Percentiles rank a stretch among this genome's conserved stretches.
These are phyloP conservation scores for Plectrocnemia conspersa DNA, from an alignment of 1,140 invertebrate species.

Conservation along the genomic window DNA sequence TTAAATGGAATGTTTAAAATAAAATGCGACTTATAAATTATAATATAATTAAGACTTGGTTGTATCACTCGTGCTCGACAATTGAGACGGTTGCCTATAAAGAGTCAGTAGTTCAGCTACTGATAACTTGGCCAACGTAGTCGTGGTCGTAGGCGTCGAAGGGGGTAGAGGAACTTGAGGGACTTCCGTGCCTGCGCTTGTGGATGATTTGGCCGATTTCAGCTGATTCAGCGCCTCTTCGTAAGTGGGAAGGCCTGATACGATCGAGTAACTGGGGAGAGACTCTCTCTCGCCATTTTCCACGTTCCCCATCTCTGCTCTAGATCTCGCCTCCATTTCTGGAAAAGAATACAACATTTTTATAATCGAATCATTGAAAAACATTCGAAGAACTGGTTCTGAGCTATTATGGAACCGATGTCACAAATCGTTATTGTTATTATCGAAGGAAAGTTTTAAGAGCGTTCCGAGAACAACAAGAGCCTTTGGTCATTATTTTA, in stretches of 20 bases:
- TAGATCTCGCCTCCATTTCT: slow-evolving; percentile 37
- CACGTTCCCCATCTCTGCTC: slow-evolving; percentile 25
- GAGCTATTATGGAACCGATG: no score
- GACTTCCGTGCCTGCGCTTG: slow-evolving; percentile 2
- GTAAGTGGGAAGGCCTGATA: slow-evolving; percentile 58
- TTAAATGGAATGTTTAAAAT: no score
- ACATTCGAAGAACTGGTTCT: no score
- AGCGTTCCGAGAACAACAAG: no score
- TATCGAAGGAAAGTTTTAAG: no score
- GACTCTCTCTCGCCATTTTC: slow-evolving; percentile 47
- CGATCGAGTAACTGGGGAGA: slow-evolving; percentile 58
- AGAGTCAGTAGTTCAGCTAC: slow-evolving; percentile 40
- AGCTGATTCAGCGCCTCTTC: slow-evolving; percentile 58
- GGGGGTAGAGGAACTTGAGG: slow-evolving; percentile 27
- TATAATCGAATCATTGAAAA: background rate
- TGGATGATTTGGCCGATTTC: slow-evolving; percentile 18
- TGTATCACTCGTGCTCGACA: no score
- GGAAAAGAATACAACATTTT: slow-evolving; percentile 33
- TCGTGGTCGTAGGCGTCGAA: slow-evolving; percentile 32
- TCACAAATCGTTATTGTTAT: no score
- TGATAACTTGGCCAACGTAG: slow-evolving; percentile 36
- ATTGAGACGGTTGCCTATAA: slow-evolving; percentile 36
- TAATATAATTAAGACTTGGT: no score
- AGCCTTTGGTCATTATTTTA: no score
- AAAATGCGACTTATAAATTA: no score